Conservation (phyloP, 2,888 invertebrate species). For the Sinelater perroti region DNA sequence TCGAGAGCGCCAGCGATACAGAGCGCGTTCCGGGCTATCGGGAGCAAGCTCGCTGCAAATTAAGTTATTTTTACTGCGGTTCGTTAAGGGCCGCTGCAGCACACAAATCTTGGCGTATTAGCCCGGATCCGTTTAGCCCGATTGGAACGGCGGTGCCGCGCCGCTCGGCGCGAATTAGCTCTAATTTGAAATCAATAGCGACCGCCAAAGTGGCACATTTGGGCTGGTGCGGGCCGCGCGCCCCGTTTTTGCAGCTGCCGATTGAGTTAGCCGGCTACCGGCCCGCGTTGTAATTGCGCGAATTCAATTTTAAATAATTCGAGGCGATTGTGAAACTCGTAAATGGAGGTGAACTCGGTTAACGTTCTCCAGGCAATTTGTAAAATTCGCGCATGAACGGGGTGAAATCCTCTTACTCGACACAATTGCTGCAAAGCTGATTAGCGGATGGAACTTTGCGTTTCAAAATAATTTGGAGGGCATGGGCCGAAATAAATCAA, state of each 20-base stretch:
- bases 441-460: too few relatives aligned
- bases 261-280: slow-evolving; percentile 3
- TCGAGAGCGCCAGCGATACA: not conserved
- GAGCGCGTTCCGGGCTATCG: not conserved
- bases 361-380: slow-evolving; percentile 4
- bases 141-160: slow-evolving; percentile 26
- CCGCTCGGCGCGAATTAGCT: slow-evolving; percentile 25
- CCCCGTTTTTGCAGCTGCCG: too few relatives aligned
- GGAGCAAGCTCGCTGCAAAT: slow-evolving; percentile 1
- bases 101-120: slow-evolving; percentile 25
- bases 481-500: too few relatives aligned
- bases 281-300: slow-evolving; percentile 6
- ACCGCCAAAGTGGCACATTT: slow-evolving; percentile 17
- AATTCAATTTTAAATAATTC: slow-evolving; percentile 13
- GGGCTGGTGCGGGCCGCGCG: too few relatives aligned
- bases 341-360: slow-evolving; percentile 1
- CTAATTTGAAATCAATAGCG: slow-evolving; percentile 34
- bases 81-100: slow-evolving; percentile 13
- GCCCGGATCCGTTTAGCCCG: slow-evolving; percentile 23
- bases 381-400: not conserved
- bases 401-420: not conserved
- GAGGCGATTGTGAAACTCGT: slow-evolving; percentile 3
- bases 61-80: slow-evolving; percentile 9
- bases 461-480: too few relatives aligned
- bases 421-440: not conserved